These are phyloP conservation scores for Rhamphomyia laevipes DNA, from an alignment of 2,888 invertebrate species.

Conservation along the genomic window DNA sequence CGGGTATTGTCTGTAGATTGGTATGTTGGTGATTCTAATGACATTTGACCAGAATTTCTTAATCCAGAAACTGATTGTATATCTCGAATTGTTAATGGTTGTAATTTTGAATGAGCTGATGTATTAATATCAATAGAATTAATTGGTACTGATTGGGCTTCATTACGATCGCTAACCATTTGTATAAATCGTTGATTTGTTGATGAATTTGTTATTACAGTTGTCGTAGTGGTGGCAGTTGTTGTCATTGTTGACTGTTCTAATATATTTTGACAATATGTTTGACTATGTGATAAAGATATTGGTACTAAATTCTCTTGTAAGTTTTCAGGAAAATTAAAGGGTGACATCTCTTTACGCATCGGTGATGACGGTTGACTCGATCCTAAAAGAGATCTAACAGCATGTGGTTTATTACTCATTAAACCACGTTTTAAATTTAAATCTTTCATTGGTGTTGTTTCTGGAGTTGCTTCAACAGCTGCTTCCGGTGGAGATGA, in stretches of 20 bases:
- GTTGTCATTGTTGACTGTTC: constrained; percentile 24
- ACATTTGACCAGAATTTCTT: constrained; percentile 4
- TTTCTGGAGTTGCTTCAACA: constrained; percentile 81
- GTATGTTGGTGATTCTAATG: constrained; percentile 10
- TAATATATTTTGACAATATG: constrained; percentile 18
- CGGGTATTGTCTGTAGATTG: constrained; percentile 23
- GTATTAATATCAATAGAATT: background rate
- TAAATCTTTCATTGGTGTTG: constrained; percentile 63
- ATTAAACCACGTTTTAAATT: constrained; percentile 25
- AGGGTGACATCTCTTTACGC: constrained; percentile 48
- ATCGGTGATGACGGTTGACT: constrained; percentile 60
- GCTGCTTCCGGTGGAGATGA: constrained; percentile 76
- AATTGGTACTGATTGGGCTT: constrained; percentile 3
- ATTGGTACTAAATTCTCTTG: constrained; percentile 9
- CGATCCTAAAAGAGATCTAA: constrained; percentile 46
- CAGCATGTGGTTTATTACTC: constrained; percentile 43
- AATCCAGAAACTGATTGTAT: no score
- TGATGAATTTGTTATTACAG: background rate
- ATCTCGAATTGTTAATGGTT: no score
- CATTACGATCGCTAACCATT: constrained; percentile 13
- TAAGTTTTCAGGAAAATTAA: constrained; percentile 36
- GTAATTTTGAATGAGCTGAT: background rate
- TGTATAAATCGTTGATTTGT: constrained; percentile 10
- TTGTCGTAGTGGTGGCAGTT: constrained; percentile 13
- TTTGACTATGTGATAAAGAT: constrained; percentile 12